phyloP scores from a whole-genome alignment of 2,797 vertebrate genomes.

The Botia kubotai region DNA sequence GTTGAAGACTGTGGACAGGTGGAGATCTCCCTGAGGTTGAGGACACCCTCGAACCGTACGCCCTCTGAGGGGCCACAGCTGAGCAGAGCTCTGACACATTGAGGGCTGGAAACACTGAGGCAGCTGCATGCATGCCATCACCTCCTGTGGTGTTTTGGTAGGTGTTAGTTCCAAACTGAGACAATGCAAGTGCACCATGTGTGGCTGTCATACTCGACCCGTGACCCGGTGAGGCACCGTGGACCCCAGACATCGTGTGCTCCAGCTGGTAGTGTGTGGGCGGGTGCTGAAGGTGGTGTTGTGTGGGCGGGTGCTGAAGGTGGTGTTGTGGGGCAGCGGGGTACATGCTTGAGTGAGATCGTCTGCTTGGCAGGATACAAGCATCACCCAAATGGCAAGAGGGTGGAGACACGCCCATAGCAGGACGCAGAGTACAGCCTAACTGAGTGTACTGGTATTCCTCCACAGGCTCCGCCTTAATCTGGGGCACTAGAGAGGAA shows the following conservation, averaged over 20 bases:
- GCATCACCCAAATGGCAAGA: constrained; percentile 74
- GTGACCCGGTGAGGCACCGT: constrained; percentile 71
- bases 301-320: constrained; percentile 71
- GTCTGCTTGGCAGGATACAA: constrained; percentile 45
- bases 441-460: constrained; percentile 85
- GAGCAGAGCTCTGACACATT: constrained; percentile 60
- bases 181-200: constrained; percentile 39
- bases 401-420: constrained; percentile 81
- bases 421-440: constrained; percentile 77
- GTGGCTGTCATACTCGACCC: constrained; percentile 75
- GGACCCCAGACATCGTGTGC: constrained; percentile 64
- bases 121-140: constrained; percentile 48
- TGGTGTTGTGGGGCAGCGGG: constrained; percentile 81
- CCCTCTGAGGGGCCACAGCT: constrained; percentile 67
- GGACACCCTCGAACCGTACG: constrained; percentile 53
- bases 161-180: constrained; percentile 29
- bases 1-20: constrained; percentile 65
- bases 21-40: constrained; percentile 66
- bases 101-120: constrained; percentile 50
- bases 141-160: constrained; percentile 43
- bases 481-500: constrained; percentile 80
- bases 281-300: constrained; percentile 66
- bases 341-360: constrained; percentile 77
- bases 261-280: constrained; percentile 69
- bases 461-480: constrained; percentile 93